Percentiles rank a stretch among this genome's conserved stretches.
Evolutionary conservation across 2,888 invertebrate genomes (phyloP).

Genomic region (Aphelenchoides bicaudatus): DNA sequence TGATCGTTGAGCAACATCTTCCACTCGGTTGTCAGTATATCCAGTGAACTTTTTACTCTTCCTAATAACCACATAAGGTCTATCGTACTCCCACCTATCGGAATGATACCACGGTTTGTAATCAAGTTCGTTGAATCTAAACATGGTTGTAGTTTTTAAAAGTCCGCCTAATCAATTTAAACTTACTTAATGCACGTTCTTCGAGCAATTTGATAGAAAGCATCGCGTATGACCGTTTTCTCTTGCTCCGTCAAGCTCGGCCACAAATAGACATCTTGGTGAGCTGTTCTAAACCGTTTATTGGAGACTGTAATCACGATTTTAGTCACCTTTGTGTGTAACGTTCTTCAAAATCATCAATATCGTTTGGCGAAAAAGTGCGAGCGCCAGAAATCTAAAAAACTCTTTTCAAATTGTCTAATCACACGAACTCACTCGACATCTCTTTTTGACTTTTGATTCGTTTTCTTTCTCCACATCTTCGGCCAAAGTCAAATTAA

Average conservation of each 20-base stretch:
- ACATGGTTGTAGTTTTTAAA: slow-evolving; percentile 10
- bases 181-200: slow-evolving; percentile 52
- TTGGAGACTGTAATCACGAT: background rate
- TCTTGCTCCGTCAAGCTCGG: slow-evolving; percentile 50
- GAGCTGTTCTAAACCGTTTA: slow-evolving; percentile 26
- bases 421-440: too few species aligned
- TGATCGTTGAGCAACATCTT: slow-evolving; percentile 49
- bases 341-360: slow-evolving; percentile 6
- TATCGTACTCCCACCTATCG: slow-evolving; percentile 51
- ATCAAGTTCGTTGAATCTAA: slow-evolving; percentile 37
- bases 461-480: too few species aligned
- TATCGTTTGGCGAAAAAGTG: slow-evolving; percentile 11
- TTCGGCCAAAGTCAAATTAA: too few species aligned
- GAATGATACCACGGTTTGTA: slow-evolving; percentile 59
- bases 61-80: slow-evolving; percentile 53
- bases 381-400: slow-evolving; percentile 9
- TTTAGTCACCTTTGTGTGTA: slow-evolving; percentile 10
- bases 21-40: slow-evolving; percentile 55
- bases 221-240: slow-evolving; percentile 42
- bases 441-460: too few species aligned
- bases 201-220: slow-evolving; percentile 51
- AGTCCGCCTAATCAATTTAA: slow-evolving; percentile 15
- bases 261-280: slow-evolving; percentile 57
- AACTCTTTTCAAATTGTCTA: too few species aligned
- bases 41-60: slow-evolving; percentile 56